Evolutionary conservation across 2,113 vertebrate genomes (phyloP).

Genomic region (Arvicanthis niloticus): DNA sequence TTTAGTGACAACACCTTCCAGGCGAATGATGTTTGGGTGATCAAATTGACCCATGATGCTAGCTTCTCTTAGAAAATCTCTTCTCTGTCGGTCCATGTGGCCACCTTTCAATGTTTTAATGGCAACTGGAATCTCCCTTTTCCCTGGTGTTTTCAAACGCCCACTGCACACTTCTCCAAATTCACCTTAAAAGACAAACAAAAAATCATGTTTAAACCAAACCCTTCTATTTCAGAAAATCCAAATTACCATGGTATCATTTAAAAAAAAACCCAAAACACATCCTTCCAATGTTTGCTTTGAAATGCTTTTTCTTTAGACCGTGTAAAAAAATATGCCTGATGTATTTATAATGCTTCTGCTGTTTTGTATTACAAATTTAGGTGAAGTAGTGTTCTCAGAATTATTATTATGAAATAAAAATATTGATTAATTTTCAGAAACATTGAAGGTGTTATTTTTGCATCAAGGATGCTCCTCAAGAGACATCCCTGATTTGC

Average conservation of each 20-base stretch:
- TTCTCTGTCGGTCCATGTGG: constrained; percentile 94
- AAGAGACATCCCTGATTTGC: not conserved
- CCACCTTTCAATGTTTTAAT: constrained; percentile 97
- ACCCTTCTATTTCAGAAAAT: constrained; percentile 8
- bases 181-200: constrained; percentile 89
- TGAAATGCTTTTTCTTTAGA: constrained; percentile 41
- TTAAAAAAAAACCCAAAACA: not conserved
- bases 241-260: not conserved
- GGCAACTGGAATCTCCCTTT: constrained; percentile 97
- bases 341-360: constrained; percentile 14
- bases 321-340: not conserved
- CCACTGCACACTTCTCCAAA: constrained; percentile 98
- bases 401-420: too few species aligned
- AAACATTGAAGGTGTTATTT: too few species aligned
- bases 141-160: constrained; percentile 94
- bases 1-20: constrained; percentile 97
- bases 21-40: constrained; percentile 96
- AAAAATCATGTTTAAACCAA: constrained; percentile 24
- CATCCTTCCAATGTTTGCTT: constrained; percentile 11
- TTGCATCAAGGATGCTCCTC: not conserved
- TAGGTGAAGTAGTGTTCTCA: too few species aligned
- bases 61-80: constrained; percentile 96
- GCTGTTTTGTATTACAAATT: too few species aligned
- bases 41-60: constrained; percentile 99
- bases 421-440: too few species aligned